Conservation (phyloP, 2,797 vertebrate genomes). For the Etheostoma nigrum region DNA sequence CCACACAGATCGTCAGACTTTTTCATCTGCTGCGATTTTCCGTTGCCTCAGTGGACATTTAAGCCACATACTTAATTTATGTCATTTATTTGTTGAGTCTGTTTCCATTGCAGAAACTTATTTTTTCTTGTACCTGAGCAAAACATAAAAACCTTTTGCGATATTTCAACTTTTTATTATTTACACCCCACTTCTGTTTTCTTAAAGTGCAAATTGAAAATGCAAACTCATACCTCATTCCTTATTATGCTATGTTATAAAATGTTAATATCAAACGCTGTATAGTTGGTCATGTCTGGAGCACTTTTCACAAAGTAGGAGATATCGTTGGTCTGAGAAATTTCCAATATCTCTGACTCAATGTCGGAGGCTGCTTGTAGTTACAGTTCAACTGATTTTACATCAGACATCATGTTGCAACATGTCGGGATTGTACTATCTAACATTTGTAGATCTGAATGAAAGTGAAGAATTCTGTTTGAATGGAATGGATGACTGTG, state of each 20-base stretch:
- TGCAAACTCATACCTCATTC: not conserved
- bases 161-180: not conserved
- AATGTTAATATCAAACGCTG: not conserved
- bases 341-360: not conserved
- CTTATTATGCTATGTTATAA: not conserved
- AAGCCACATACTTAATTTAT: not conserved
- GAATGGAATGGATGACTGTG: not conserved
- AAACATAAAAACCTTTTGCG: not conserved
- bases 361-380: not conserved
- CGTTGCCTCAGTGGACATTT: not conserved
- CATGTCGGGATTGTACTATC: no score
- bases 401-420: not conserved
- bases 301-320: not conserved
- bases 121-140: not conserved
- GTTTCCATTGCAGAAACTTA: not conserved
- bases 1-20: not conserved
- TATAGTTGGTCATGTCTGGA: not conserved
- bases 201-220: no score
- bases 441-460: no score
- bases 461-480: no score
- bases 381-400: not conserved
- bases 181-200: not conserved
- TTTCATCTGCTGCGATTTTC: not conserved
- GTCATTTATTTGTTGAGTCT: not conserved
- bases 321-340: not conserved